Base-by-base conservation (phyloP, 2,888 invertebrate genomes). In the Rhingia rostrata region DNA sequence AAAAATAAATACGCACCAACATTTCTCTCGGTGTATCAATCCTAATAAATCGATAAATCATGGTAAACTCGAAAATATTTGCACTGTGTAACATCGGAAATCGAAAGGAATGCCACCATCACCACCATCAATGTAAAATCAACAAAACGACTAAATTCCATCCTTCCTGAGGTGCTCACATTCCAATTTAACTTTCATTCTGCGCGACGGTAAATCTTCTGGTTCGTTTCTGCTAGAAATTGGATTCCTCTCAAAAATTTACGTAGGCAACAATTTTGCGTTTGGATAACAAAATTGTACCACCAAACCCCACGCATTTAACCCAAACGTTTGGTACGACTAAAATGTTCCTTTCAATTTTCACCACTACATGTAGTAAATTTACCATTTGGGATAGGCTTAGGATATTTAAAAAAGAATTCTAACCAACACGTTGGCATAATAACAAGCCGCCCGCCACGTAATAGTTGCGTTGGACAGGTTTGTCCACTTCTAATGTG, bases 401-500 rank as follows among this genome's bases (percentile, higher is more conserved):
- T n/a, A 4, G n/a, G 12, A 53, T 33, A 53, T 6, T n/a, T n/a
- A 33, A 53, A 33, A 4, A 33, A 53, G 5, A 53, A 32, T 53
- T 33, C 53, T 33, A 6, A 32, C 1, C 33, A 12, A 33, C 12
- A 5, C 7, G 9, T 49, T 6, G 49, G 22, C 22, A 1, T 10
- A 33, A 12, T 12, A 33, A 53, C 39, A n/a, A 7, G n/a, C 53
- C 33, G 12, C 6, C 12, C 7, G 53, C 35, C 2, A 45, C 6
- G 45, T 33, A 47, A 47, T 45, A 3, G 12, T 12, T 12, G 49
- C 22, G 7, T 7, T 22, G 37, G 51, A 51, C 64, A 64, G 37
- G 64, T 64, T 64, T 64, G 64, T 64, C 49, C 37, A 63, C 63
- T 37, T 14, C n/a, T 35, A 54, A 9, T 22, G 47, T 4, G 47